These are phyloP conservation scores for Agrypnia vestita DNA, from an alignment of 1,140 invertebrate species.

Conservation along the genomic window DNA sequence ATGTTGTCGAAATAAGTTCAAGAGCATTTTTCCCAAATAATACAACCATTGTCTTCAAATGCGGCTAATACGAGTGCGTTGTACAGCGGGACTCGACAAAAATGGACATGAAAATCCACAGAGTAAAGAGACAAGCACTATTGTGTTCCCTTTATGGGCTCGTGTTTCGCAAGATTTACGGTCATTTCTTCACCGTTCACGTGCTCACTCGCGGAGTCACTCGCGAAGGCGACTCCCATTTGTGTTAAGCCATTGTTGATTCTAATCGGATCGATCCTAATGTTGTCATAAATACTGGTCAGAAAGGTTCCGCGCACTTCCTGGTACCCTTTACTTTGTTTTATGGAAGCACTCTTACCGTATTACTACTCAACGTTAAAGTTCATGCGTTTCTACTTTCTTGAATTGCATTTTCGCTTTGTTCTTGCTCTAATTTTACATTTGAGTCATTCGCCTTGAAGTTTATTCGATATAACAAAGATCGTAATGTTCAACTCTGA, in stretches of 20 bases:
- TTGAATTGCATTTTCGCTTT: no score
- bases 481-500: no score
- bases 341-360: no score
- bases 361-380: no score
- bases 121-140: not conserved
- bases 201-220: not conserved
- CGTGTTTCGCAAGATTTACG: conserved; percentile 25
- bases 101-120: not conserved
- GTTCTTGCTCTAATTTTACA: no score
- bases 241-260: conserved; percentile 14
- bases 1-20: no score
- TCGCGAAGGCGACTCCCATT: not conserved
- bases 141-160: conserved; percentile 18
- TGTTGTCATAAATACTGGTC: conserved; percentile 8
- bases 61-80: not conserved
- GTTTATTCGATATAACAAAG: no score
- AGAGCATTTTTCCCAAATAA: not conserved
- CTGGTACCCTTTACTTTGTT: no score
- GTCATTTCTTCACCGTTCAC: conserved; percentile 2
- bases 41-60: conserved; percentile 1
- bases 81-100: not conserved
- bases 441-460: no score
- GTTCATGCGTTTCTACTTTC: no score
- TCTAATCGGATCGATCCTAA: conserved; percentile 13
- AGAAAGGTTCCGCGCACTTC: no score